Evolutionary conservation across 2,797 vertebrate genomes (phyloP).

Genomic region (Vultur gryphus): DNA sequence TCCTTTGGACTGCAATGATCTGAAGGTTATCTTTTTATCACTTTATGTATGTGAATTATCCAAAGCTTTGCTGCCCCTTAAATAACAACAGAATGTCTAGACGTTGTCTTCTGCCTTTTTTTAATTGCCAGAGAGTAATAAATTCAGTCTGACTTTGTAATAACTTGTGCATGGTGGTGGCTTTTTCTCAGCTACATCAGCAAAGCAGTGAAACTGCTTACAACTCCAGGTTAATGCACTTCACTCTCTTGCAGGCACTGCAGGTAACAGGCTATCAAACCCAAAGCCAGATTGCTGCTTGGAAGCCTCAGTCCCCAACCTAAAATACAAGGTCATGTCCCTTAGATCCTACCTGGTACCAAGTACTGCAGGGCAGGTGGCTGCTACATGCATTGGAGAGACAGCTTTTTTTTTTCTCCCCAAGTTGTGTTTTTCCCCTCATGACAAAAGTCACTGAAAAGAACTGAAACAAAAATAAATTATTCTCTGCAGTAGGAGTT

Average conservation of each 20-base stretch:
- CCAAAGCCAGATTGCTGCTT: background rate
- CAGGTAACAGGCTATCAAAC: background rate
- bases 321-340: background rate
- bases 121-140: constrained; percentile 57
- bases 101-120: constrained; percentile 28
- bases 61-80: constrained; percentile 20
- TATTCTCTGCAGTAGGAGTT: background rate
- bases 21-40: constrained; percentile 50
- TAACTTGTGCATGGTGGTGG: constrained; percentile 7
- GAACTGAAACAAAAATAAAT: background rate
- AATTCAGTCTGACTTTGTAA: constrained; percentile 66
- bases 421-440: background rate
- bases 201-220: background rate
- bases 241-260: fast-evolving
- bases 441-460: background rate
- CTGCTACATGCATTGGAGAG: fast-evolving
- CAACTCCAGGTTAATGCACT: background rate
- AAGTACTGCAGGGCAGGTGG: no score
- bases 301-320: background rate
- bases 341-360: no score
- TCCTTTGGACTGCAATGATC: constrained; percentile 30
- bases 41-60: constrained; percentile 18
- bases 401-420: background rate
- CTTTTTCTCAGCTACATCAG: background rate
- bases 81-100: constrained; percentile 41